Evolutionary conservation across 2,888 invertebrate genomes (phyloP), one percentile per base, ranked within the genome.

Genomic region (Lasioglossum villosulum): DNA sequence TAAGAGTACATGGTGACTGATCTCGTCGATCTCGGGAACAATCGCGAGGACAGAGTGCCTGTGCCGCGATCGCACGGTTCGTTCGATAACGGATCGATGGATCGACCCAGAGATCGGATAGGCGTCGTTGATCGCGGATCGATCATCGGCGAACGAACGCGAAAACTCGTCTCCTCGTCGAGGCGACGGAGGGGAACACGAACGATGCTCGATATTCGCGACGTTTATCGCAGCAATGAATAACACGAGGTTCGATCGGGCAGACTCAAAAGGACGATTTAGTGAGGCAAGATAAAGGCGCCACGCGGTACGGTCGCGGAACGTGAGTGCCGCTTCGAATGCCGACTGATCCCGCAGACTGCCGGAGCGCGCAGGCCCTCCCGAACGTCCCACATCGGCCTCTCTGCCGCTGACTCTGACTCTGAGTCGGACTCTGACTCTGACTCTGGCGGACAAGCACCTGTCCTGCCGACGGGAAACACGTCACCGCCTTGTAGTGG

Each of bases 341-440:
- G 90, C 86, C 90, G 90, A 93, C 91, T 92, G 92, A 92, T 90
- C 90, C 88, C 86, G 84, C 82, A 82, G 84, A 83, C 86, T 80
- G 90, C 52, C 86, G 83, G 75, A 91, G 85, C 90, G 93, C 93
- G 93, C 93, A 93, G 91, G 92, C 88, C 90, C 88, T 86, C 74
- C 72, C 66, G 76, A 82, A 83, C 91, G 81, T 88, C 86, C 86
- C 88, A 84, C 90, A 81, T 82, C 86, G 82, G 72, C 75, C 52
- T 72, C 81, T 78, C 48, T 81, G 56, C n/a, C 39, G 76, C 75
- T 74, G 52, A 30, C 68, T 66, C 82, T 45, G 75, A 5, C 48
- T 80, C 78, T 34, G 70, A 4, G 1, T 56, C 56, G 10, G n/a
- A 56, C 48, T 80, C 75, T 74, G 63, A 30, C 68, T 52, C 82